Percentiles rank a stretch among this genome's conserved stretches.
These are phyloP conservation scores for Eristalinus aeneus DNA, from an alignment of 2,888 invertebrate species.

Conservation along the genomic window DNA sequence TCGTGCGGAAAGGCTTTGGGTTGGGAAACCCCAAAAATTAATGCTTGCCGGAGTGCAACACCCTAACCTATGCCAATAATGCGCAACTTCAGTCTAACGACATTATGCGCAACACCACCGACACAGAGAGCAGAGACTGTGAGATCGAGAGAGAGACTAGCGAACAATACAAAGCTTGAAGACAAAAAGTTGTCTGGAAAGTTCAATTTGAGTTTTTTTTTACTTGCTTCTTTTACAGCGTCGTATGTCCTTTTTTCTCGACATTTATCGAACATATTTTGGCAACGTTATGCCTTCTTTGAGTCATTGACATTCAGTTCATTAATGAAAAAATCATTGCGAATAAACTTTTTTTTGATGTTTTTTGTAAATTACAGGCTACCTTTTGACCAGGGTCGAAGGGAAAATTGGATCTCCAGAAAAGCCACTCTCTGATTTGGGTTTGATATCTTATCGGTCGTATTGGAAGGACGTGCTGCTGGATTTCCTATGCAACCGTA, in stretches of 20 bases:
- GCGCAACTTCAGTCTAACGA: slow-evolving; percentile 74
- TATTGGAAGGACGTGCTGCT: slow-evolving; percentile 99
- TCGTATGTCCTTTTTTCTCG: slow-evolving; percentile 6
- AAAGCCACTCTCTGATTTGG: slow-evolving; percentile 98
- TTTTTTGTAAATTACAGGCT: slow-evolving; percentile 85
- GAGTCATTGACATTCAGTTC: slow-evolving; percentile 47
- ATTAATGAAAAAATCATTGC: neutral
- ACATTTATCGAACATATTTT: neutral
- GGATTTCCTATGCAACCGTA: slow-evolving; percentile 93
- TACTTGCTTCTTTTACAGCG: neutral
- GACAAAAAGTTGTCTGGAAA: slow-evolving; percentile 65
- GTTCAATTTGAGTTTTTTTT: slow-evolving; percentile 58
- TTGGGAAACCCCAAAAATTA: slow-evolving; percentile 63
- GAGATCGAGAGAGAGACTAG: slow-evolving; percentile 32
- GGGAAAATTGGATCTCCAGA: slow-evolving; percentile 99
- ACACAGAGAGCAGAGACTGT: slow-evolving; percentile 22
- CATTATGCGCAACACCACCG: slow-evolving; percentile 70
- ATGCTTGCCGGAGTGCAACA: slow-evolving; percentile 68
- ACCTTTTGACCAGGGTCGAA: slow-evolving; percentile 96
- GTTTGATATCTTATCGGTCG: slow-evolving; percentile 97
- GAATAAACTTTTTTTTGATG: neutral
- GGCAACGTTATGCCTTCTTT: slow-evolving; percentile 36
- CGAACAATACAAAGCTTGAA: slow-evolving; percentile 59
- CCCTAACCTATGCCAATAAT: slow-evolving; percentile 75
- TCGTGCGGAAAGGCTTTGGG: slow-evolving; percentile 50